Evolutionary conservation across 2,888 invertebrate species (phyloP), one percentile per base, ranked within the genome.

Genomic region (Chrysomela aeneicollis): DNA sequence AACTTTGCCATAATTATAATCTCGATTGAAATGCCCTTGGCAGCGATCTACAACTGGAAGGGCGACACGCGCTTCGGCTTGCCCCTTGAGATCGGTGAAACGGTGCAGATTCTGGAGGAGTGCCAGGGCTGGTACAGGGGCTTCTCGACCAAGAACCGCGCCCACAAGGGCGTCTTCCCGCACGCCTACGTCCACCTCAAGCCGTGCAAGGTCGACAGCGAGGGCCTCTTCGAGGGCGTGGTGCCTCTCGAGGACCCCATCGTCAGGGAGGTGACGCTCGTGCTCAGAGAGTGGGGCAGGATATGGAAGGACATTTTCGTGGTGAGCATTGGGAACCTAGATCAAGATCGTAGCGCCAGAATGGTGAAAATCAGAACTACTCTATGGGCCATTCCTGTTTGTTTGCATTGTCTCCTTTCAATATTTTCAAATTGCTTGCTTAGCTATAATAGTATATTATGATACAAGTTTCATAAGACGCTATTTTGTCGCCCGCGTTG

Each of bases 271-370:
- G 94, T 96, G 59, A 93, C 95, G 0, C 90, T 93, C 70, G 96
- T 96, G 0, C 85, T 97, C 50, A 85, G 95, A 78, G 97, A 97
- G 89, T 97, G 97, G 97, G 93, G 92, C 15, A 87, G 92, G 71
- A 90, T 95, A 70, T 97, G 97, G 97, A 95, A 95, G 79, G 90
- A 90, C 73, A 87, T 95, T 51, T 97, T 92, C 86, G 92, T 95
- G 87, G 96, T 96, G 84, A 84, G 90, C n/a, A n/a, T n/a, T n/a
- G n/a, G n/a, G n/a, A n/a, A n/a, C n/a, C n/a, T n/a, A n/a, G n/a
- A n/a, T n/a, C n/a, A n/a, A n/a, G n/a, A n/a, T n/a, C n/a, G n/a
- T n/a, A n/a, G n/a, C n/a, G n/a, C n/a, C n/a, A n/a, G n/a, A n/a
- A n/a, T n/a, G n/a, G n/a, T n/a, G n/a, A n/a, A n/a, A n/a, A n/a